A percentile compares a stretch with the other conserved stretches of the same genome.
Conservation (phyloP, 2,113 vertebrate genomes). For the Mesitornis unicolor region DNA sequence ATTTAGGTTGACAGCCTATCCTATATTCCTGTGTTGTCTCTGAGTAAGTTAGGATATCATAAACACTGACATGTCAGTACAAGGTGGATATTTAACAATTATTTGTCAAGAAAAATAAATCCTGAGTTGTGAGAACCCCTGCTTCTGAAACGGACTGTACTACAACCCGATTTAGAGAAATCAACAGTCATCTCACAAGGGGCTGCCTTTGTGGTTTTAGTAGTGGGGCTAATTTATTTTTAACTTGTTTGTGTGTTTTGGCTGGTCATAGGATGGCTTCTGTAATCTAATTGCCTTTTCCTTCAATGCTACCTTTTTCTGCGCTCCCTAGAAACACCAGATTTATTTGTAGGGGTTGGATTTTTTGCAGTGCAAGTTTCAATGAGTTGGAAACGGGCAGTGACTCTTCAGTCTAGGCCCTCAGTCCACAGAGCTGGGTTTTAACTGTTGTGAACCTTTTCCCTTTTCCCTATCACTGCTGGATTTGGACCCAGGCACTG, state of each 20-base stretch:
- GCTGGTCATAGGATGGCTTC: constrained; percentile 17
- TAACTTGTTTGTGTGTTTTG: constrained; percentile 56
- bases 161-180: neutral
- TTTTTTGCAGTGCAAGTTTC: neutral
- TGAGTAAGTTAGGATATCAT: neutral
- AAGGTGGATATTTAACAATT: neutral
- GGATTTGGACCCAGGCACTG: neutral
- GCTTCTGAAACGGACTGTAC: neutral
- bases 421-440: rapidly evolving
- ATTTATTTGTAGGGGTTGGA: neutral
- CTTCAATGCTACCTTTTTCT: neutral
- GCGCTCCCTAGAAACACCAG: neutral
- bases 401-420: neutral
- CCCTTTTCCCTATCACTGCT: neutral
- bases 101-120: constrained; percentile 14
- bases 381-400: neutral
- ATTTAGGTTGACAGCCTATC: neutral
- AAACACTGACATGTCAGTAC: neutral
- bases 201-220: constrained; percentile 47
- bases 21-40: neutral
- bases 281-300: constrained; percentile 44
- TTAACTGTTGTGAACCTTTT: neutral
- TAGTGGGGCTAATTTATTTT: constrained; percentile 41
- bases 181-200: neutral
- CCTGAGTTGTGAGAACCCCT: neutral